Conservation (phyloP, 2,797 vertebrate genomes). For the Phrynocephalus guinanensis region DNA sequence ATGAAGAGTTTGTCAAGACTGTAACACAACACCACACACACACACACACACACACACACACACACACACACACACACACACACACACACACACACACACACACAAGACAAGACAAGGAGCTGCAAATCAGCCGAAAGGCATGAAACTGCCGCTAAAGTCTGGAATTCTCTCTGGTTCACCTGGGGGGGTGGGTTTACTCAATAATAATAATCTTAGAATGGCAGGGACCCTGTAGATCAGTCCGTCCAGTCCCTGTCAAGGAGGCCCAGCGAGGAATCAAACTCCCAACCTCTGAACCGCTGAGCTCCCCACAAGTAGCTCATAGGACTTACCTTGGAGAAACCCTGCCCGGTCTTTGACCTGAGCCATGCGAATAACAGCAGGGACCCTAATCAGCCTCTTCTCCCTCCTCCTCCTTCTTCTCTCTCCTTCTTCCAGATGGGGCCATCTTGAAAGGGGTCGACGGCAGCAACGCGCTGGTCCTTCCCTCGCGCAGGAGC, state of each 20-base stretch:
- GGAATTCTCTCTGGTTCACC: not conserved
- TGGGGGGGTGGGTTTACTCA: not conserved
- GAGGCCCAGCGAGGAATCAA: not conserved
- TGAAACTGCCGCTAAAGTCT: not conserved
- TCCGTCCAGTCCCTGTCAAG: no score
- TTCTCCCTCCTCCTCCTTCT: not conserved
- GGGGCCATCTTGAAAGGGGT: conserved; percentile 85
- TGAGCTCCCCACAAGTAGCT: not conserved
- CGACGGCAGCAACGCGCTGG: conserved; percentile 88
- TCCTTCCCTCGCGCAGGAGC: conserved; percentile 85
- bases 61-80: no score
- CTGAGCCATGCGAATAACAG: not conserved
- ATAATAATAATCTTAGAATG: no score
- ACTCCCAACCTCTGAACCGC: not conserved
- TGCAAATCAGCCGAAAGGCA: not conserved
- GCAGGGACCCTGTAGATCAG: no score
- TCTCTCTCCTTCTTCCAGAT: conserved; percentile 73
- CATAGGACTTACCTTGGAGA: no score
- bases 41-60: no score
- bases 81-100: no score
- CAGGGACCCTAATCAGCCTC: accelerated
- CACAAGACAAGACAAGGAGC: not conserved
- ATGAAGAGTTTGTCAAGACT: no score
- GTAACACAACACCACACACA: no score
- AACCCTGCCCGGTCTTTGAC: not conserved